phyloP scores from a whole-genome alignment of 2,888 invertebrate species.

The Caenorhabditis sp. region DNA sequence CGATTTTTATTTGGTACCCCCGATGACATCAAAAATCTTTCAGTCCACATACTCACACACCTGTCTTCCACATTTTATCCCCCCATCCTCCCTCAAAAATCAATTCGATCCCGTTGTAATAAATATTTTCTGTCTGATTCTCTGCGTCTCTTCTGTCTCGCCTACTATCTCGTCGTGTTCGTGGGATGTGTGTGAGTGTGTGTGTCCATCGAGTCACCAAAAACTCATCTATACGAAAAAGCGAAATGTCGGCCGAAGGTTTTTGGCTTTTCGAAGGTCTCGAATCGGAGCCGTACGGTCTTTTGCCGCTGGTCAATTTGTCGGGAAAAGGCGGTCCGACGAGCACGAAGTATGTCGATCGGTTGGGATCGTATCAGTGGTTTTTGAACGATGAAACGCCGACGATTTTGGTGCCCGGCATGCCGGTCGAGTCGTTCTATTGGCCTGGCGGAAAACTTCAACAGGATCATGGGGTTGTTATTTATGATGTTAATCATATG shows the following conservation, averaged over 20 bases:
- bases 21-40: background rate
- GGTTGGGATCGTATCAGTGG: slow-evolving; percentile 70
- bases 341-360: slow-evolving; percentile 67
- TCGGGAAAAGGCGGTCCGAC: slow-evolving; percentile 68
- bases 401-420: slow-evolving; percentile 67
- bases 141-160: background rate
- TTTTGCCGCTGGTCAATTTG: slow-evolving; percentile 68
- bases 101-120: background rate
- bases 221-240: too few relatives aligned
- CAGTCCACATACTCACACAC: background rate
- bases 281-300: slow-evolving; percentile 69
- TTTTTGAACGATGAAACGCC: slow-evolving; percentile 66
- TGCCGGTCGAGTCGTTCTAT: slow-evolving; percentile 63
- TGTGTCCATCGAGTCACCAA: background rate
- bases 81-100: background rate
- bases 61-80: background rate
- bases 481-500: slow-evolving; percentile 70
- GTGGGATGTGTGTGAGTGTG: background rate
- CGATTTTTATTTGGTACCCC: too few relatives aligned
- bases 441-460: slow-evolving; percentile 69
- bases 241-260: slow-evolving; percentile 51
- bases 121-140: background rate
- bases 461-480: slow-evolving; percentile 68
- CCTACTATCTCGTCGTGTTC: background rate
- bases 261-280: slow-evolving; percentile 70